Evolutionary conservation across 1,140 invertebrate genomes (phyloP), one percentile per base, ranked within the genome.

Genomic region (Pissodes strobi): DNA sequence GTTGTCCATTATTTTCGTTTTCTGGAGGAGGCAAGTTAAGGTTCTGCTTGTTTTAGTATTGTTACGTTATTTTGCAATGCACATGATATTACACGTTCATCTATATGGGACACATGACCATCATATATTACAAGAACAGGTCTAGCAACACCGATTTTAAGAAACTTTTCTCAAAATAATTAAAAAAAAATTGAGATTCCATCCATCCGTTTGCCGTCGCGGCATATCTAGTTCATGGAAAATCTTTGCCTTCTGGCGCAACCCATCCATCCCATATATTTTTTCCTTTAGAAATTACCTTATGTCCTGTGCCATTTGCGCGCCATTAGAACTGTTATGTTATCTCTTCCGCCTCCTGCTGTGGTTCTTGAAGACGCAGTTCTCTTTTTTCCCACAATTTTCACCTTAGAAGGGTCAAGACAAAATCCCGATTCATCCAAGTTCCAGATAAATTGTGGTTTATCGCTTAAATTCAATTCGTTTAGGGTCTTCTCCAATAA

Each of bases 41-140:
- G n/a, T n/a, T n/a, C n/a, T n/a, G n/a, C n/a, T n/a, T n/a, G n/a
- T n/a, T n/a, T n/a, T n/a, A n/a, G n/a, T n/a, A n/a, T n/a, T n/a
- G n/a, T n/a, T n/a, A n/a, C n/a, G n/a, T n/a, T n/a, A n/a, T n/a
- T n/a, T n/a, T n/a, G n/a, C n/a, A n/a, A n/a, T n/a, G n/a, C n/a
- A n/a, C n/a, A n/a, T n/a, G n/a, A n/a, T n/a, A n/a, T n/a, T n/a
- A n/a, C n/a, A n/a, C n/a, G n/a, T n/a, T n/a, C n/a, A n/a, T n/a
- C n/a, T n/a, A n/a, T n/a, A n/a, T n/a, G n/a, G n/a, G n/a, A n/a
- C n/a, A n/a, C n/a, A 66, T 79, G 75, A 9, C 74, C 76, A 70
- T 79, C 76, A 69, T 73, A 77, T 72, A 78, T 66, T 37, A 76
- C 34, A 38, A 76, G 22, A 23, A 72, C 66, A 30, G 72, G 74